A percentile compares a stretch with the other conserved stretches of the same genome.
These are phyloP conservation scores for Ahaetulla prasina DNA, from an alignment of 2,113 vertebrate species.

Conservation along the genomic window DNA sequence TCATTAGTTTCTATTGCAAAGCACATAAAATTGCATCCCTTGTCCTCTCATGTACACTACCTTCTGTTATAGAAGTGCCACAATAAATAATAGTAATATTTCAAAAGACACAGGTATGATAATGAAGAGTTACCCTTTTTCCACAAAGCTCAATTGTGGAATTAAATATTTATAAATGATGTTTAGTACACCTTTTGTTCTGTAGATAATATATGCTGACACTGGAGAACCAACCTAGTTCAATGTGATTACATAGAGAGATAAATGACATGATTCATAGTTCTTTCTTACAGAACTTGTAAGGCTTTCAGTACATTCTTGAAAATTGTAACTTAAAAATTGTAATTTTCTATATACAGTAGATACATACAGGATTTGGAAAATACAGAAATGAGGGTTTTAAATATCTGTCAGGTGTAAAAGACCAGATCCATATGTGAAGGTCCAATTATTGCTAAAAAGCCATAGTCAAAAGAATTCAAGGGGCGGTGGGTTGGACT, in stretches of 20 bases:
- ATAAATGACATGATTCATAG: slow-evolving; percentile 56
- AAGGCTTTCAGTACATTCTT: slow-evolving; percentile 4
- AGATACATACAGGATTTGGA: neutral
- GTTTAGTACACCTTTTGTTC: slow-evolving; percentile 62
- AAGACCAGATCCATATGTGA: neutral
- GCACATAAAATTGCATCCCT: accelerated
- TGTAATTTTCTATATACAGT: neutral
- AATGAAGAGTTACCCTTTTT: slow-evolving; percentile 68
- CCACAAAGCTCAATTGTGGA: slow-evolving; percentile 62
- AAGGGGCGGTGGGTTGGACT: neutral
- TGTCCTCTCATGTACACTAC: slow-evolving; percentile 36
- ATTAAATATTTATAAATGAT: slow-evolving; percentile 74
- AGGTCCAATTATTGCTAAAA: neutral
- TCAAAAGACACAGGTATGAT: slow-evolving; percentile 65
- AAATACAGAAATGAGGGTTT: neutral
- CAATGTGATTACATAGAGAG: slow-evolving; percentile 62
- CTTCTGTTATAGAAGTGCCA: slow-evolving; percentile 39
- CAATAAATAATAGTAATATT: slow-evolving; percentile 68
- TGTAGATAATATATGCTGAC: slow-evolving; percentile 67
- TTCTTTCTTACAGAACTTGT: slow-evolving; percentile 12
- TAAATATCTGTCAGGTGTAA: neutral
- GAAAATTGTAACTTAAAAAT: slow-evolving; percentile 14
- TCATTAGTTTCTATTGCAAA: neutral
- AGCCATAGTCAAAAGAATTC: neutral
- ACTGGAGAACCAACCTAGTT: slow-evolving; percentile 63